Percentiles rank a stretch among this genome's conserved stretches.
phyloP scores from a whole-genome alignment of 2,113 vertebrate species.

The Eleginops maclovinus region DNA sequence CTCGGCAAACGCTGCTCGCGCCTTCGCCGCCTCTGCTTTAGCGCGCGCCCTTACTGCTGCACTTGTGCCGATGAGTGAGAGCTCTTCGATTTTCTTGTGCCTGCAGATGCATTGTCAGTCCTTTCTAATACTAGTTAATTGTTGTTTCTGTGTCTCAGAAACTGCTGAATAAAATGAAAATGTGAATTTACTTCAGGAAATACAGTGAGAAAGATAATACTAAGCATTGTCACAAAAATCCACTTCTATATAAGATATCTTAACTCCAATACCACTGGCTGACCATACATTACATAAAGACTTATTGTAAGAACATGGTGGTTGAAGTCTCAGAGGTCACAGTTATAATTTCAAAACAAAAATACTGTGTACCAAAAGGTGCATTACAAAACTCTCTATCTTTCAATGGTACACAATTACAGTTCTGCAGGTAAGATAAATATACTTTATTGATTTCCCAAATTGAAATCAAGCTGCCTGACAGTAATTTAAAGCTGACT shows the following conservation, averaged over 20 bases:
- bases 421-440: neutral
- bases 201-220: neutral
- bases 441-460: no score
- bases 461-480: no score
- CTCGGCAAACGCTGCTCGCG: no score
- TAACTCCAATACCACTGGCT: neutral
- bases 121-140: no score
- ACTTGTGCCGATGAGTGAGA: no score
- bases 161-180: neutral
- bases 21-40: no score
- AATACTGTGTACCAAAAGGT: conserved; percentile 27
- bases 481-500: neutral
- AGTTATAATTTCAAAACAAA: neutral
- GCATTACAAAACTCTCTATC: conserved; percentile 6
- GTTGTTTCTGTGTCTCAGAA: no score
- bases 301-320: neutral
- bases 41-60: no score
- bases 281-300: neutral
- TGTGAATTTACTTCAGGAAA: conserved; percentile 4
- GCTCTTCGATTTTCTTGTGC: no score
- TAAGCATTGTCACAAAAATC: no score
- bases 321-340: neutral
- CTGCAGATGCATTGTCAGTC: no score
- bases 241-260: neutral
- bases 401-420: conserved; percentile 31